Conservation (phyloP, 2,888 invertebrate genomes). For the Mythimna pallens region DNA sequence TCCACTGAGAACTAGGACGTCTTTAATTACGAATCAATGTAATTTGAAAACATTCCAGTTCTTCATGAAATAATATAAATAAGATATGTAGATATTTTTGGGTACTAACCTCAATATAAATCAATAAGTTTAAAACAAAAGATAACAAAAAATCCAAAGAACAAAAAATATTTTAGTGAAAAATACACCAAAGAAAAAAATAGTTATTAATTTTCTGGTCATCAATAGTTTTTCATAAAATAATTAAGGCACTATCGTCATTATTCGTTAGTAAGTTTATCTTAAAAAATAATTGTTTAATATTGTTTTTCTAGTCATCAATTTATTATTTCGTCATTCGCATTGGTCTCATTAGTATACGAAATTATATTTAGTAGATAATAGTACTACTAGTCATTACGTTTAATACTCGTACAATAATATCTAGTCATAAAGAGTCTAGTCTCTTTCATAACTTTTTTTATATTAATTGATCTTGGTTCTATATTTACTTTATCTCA, state of each 20-base stretch:
- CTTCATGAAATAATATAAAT: not conserved
- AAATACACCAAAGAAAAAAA: conserved; percentile 14
- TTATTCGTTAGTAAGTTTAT: too few species aligned
- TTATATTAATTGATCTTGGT: not conserved
- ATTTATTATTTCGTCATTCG: conserved; percentile 6
- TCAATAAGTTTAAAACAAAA: too few species aligned
- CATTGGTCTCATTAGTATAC: conserved; percentile 30
- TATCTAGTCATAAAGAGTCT: conserved; percentile 15
- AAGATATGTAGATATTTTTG: too few species aligned
- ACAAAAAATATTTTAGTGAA: not conserved
- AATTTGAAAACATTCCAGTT: not conserved
- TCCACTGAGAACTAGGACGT: conserved; percentile 63
- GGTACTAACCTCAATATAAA: too few species aligned
- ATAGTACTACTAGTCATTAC: not conserved
- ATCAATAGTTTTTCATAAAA: not conserved
- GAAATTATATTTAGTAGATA: not conserved
- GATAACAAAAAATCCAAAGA: not conserved
- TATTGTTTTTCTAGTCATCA: conserved; percentile 1
- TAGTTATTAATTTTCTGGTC: conserved; percentile 7
- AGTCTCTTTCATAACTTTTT: not conserved
- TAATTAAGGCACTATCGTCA: not conserved
- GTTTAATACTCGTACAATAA: not conserved
- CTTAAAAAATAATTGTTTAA: not conserved
- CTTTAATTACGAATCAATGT: conserved; percentile 3
- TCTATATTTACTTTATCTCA: not conserved